Evolutionary conservation across 2,797 vertebrate species (phyloP), one percentile per base, ranked within the genome.

Genomic region (Alca torda): DNA sequence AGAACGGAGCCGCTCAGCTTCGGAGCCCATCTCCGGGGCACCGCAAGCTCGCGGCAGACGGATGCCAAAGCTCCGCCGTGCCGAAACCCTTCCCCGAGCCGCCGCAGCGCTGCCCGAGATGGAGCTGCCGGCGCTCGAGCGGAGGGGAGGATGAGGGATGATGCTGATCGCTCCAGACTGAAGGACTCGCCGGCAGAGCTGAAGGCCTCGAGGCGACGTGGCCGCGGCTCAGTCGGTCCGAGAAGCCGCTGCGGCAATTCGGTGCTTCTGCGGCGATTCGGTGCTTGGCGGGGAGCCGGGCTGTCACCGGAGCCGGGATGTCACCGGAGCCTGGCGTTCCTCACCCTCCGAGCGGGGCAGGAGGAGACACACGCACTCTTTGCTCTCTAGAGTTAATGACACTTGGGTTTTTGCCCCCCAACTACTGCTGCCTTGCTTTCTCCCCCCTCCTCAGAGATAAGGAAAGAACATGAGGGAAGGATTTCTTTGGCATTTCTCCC

Each of bases 161-260:
- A 89, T 53, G 80, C 45, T 37, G 84, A 84, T 60, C 14, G 35
- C 60, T 89, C 57, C 41, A 33, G 90, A 86, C 79, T 13, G 30
- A 60, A 72, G 78, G 67, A 56, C 57, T 61, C 26, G 10, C 37
- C 14, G 9, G 63, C 61, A 79, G 46, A 67, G 61, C 35, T 11
- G 50, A 41, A 70, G 54, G 91, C 88, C 76, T 77, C 1, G 13
- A 33, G 94, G 91, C 26, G 24, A 23, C 60, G 61, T 8, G 5
- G 39, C 45, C 3, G 4, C 3, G 6, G 73, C 87, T 67, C 81
- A 31, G 67, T 50, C 4, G 48, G 23, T 67, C 63, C 11, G 11
- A 78, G 81, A 45, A 56, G 75, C 37, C 16, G 0, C 26, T 0
- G 5, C 0, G 21, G 43, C 6, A 25, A 26, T 12, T 31, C 14